phyloP scores from a whole-genome alignment of 2,888 invertebrate genomes.

The Seira sanloemensis region DNA sequence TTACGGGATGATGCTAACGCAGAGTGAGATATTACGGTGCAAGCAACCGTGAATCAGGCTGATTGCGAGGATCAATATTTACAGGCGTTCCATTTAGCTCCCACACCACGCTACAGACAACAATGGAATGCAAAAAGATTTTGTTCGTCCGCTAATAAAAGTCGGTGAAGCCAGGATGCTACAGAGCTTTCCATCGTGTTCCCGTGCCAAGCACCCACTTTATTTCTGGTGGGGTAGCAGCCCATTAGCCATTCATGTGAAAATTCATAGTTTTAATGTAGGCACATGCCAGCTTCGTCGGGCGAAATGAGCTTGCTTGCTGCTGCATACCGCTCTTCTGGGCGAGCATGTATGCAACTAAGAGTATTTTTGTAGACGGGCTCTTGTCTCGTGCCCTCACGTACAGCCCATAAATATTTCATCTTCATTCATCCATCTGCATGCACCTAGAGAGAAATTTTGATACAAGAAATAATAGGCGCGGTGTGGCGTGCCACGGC shows the following conservation, averaged over 20 bases:
- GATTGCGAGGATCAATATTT: slow-evolving; percentile 4
- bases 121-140: neutral
- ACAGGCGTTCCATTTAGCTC: neutral
- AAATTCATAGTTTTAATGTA: slow-evolving; percentile 6
- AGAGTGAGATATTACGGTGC: too few species aligned
- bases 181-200: too few species aligned
- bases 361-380: neutral
- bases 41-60: neutral
- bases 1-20: too few species aligned
- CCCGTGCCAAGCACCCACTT: too few species aligned
- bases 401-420: slow-evolving; percentile 60
- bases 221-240: too few species aligned
- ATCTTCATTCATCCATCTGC: slow-evolving; percentile 57
- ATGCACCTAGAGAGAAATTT: neutral
- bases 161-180: too few species aligned
- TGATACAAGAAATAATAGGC: neutral
- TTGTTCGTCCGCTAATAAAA: too few species aligned
- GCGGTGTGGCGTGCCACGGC: too few species aligned
- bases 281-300: neutral
- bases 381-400: slow-evolving; percentile 53
- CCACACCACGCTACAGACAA: neutral
- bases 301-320: too few species aligned
- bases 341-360: too few species aligned
- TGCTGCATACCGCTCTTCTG: too few species aligned
- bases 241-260: neutral